A percentile compares a stretch with the other conserved stretches of the same genome.
Conservation (phyloP, 2,797 vertebrate species). For the Neostethus bicornis region DNA sequence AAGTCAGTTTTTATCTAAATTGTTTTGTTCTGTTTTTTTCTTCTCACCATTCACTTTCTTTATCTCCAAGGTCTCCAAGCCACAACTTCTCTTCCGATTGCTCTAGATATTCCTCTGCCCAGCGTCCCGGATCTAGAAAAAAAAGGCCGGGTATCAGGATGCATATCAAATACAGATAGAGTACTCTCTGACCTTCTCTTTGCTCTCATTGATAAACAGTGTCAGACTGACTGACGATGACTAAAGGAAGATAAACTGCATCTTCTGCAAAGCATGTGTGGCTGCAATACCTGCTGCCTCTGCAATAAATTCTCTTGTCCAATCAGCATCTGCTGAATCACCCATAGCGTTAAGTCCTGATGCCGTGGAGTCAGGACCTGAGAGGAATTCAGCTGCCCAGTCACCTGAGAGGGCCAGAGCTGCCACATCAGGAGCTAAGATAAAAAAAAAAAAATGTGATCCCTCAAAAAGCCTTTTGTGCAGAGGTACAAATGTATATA, state of each 20-base stretch:
- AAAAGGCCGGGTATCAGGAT: not conserved
- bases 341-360: constrained; percentile 81
- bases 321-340: constrained; percentile 90
- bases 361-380: constrained; percentile 75
- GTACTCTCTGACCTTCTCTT: constrained; percentile 4
- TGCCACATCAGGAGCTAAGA: constrained; percentile 92
- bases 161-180: constrained; percentile 7
- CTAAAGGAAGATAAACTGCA: constrained; percentile 12
- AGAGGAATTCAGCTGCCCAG: constrained; percentile 93
- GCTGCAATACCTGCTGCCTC: constrained; percentile 87
- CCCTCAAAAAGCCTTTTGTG: constrained; percentile 3
- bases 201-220: constrained; percentile 16
- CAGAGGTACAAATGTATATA: constrained; percentile 5
- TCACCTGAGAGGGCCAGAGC: constrained; percentile 94
- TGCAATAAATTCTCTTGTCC: constrained; percentile 97
- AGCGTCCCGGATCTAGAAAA: constrained; percentile 88
- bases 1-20: constrained; percentile 19
- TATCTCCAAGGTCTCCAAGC: constrained; percentile 91
- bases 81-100: constrained; percentile 98
- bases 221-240: constrained; percentile 23
- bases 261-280: constrained; percentile 8
- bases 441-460: not conserved
- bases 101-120: constrained; percentile 98
- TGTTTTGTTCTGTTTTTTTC: constrained; percentile 7
- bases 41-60: constrained; percentile 90